A percentile compares a stretch with the other conserved stretches of the same genome.
Evolutionary conservation across 1,140 invertebrate genomes (phyloP).

Genomic region (Phthorimaea operculella): DNA sequence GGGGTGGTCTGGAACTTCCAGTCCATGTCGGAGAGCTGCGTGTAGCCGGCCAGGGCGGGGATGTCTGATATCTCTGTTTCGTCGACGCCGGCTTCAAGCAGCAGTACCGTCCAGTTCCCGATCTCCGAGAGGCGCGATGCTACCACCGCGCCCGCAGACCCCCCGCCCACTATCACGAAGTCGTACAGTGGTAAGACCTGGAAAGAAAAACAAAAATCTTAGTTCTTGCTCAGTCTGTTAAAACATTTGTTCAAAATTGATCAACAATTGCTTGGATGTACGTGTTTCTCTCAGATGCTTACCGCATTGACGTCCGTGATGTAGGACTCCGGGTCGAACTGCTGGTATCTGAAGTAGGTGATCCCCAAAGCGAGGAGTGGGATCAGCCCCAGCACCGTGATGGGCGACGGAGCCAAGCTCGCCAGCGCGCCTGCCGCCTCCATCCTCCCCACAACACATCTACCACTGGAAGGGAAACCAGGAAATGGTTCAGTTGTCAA

Average conservation of each 20-base stretch:
- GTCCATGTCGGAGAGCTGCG: conserved; percentile 84
- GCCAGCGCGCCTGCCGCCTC: conserved; percentile 61
- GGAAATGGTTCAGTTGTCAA: no score
- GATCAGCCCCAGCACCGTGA: conserved; percentile 76
- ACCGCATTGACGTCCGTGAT: conserved; percentile 76
- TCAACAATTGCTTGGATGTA: no score
- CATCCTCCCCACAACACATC: conserved; percentile 50
- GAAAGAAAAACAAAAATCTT: conserved; percentile 23
- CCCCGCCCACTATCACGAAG: conserved; percentile 91
- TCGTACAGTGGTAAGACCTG: conserved; percentile 82
- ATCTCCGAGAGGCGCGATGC: conserved; percentile 88
- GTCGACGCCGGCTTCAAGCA: conserved; percentile 86
- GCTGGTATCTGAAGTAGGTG: conserved; percentile 83
- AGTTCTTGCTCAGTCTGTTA: background rate
- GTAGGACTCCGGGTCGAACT: conserved; percentile 83
- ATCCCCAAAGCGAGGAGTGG: conserved; percentile 82
- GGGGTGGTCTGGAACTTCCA: conserved; percentile 94
- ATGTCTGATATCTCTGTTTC: conserved; percentile 85
- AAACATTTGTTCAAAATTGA: no score
- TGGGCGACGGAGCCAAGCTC: conserved; percentile 59
- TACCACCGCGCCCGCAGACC: conserved; percentile 91
- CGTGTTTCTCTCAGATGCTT: conserved; percentile 30
- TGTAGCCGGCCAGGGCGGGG: conserved; percentile 79
- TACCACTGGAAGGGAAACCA: conserved; percentile 29
- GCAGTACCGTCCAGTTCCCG: conserved; percentile 80